Base-by-base conservation (phyloP, 2,888 invertebrate genomes). In the Scaptomyza tumidula region DNA sequence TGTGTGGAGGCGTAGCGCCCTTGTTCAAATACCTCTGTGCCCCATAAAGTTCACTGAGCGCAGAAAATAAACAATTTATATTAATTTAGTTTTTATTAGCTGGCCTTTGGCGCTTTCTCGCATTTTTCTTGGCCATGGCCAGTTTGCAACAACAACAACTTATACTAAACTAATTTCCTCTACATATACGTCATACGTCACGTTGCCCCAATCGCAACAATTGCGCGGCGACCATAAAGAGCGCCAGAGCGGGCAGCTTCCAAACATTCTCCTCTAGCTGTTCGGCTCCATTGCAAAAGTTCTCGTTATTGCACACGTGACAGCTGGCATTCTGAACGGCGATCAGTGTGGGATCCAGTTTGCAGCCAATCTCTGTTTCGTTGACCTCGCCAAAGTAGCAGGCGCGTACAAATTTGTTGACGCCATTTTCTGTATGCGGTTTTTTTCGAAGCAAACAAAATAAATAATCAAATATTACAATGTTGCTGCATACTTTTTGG, bases 331-430 rank as follows among this genome's bases (percentile, higher is more conserved):
- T 80, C 44, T 83, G 74, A 19, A 86, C 75, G 9, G 72, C 69
- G 16, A 67, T 61, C 78, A 89, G 41, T 4, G 83, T 76, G 13
- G 90, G 90, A 58, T 90, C 90, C 76, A 87, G 68, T 39, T 74
- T 79, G 50, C 90, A 90, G 69, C 91, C 86, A 49, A 80, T 71
- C 24, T 75, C 78, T 24, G 88, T 90, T 44, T 88, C 89, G 70
- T 90, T 90, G 61, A 85, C 75, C 58, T 90, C 88, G 29, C 90
- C 90, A 44, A 90, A 90, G 60, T 87, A 90, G 56, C 90, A 90
- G 67, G 80, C 90, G 31, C 90, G 84, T 46, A 90, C 76, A 24
- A 80, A 71, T 56, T 88, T 90, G 13, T 60, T 68, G n/a, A 77
- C 75, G 58, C 83, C 86, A 58, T 87, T 64, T 76, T 90, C 90